Evolutionary conservation across 2,888 invertebrate species (phyloP).

Genomic region (Habroteleia sp.): DNA sequence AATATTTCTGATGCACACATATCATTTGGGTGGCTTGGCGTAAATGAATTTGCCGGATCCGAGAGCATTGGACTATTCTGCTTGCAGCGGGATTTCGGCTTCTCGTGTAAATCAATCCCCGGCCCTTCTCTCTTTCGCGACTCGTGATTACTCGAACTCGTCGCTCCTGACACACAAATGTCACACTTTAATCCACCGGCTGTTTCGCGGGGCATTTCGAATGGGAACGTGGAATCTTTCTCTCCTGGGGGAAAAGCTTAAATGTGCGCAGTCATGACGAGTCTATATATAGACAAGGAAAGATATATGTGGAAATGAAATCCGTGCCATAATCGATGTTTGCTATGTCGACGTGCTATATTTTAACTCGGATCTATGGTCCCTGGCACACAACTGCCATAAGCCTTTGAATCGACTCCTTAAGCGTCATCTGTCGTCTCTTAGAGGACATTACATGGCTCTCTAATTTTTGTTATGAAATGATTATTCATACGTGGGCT

Average conservation of each 20-base stretch:
- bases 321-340: slow-evolving; percentile 62
- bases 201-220: slow-evolving; percentile 43
- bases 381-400: slow-evolving; percentile 46
- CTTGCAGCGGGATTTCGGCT: slow-evolving; percentile 41
- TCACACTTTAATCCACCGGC: slow-evolving; percentile 60
- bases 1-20: slow-evolving; percentile 63
- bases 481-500: slow-evolving; percentile 42
- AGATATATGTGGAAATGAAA: slow-evolving; percentile 54
- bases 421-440: slow-evolving; percentile 59
- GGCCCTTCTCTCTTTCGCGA: slow-evolving; percentile 30
- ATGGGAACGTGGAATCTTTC: slow-evolving; percentile 22
- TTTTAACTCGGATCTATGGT: slow-evolving; percentile 47
- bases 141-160: slow-evolving; percentile 52
- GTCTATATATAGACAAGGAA: slow-evolving; percentile 45
- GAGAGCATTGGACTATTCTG: slow-evolving; percentile 27
- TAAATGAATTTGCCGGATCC: slow-evolving; percentile 58
- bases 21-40: slow-evolving; percentile 47
- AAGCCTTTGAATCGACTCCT: slow-evolving; percentile 59
- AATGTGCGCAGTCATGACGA: slow-evolving; percentile 33
- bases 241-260: slow-evolving; percentile 37
- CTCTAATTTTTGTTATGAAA: slow-evolving; percentile 50
- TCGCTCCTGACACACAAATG: slow-evolving; percentile 57
- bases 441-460: slow-evolving; percentile 48
- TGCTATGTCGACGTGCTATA: slow-evolving; percentile 55
- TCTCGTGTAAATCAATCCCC: slow-evolving; percentile 59